Percentiles rank a stretch among this genome's conserved stretches.
Conservation (phyloP, 2,797 vertebrate species). For the Pipistrellus kuhlii region DNA sequence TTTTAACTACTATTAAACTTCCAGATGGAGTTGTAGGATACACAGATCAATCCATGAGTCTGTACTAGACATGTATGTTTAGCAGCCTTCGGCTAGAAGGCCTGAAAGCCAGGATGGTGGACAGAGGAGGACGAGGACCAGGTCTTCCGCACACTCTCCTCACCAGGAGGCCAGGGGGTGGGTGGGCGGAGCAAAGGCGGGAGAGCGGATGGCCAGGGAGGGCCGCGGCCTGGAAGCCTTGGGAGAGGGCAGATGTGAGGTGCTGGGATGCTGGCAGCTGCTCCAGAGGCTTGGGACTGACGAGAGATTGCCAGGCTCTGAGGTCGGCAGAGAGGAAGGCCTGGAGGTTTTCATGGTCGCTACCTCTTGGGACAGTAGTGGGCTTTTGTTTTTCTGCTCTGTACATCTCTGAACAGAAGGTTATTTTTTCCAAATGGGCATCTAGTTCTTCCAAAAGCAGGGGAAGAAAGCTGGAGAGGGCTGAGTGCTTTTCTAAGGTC, state of each 20-base stretch:
- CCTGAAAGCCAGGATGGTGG: background rate
- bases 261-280: background rate
- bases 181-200: background rate
- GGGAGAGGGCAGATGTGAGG: fast-evolving
- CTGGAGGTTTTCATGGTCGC: background rate
- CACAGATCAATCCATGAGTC: background rate
- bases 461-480: background rate
- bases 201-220: fast-evolving
- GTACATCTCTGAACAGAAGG: background rate
- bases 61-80: background rate
- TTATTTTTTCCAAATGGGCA: background rate
- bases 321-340: background rate
- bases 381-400: background rate
- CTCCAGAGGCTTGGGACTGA: background rate
- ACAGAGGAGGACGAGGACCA: background rate
- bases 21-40: background rate
- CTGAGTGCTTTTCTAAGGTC: background rate
- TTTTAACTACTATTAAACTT: background rate
- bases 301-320: background rate
- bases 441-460: background rate
- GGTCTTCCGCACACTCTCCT: no score
- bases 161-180: background rate
- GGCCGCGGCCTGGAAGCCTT: fast-evolving
- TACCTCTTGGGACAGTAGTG: background rate
- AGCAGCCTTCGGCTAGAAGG: background rate